These are phyloP conservation scores for Varroa destructor DNA, from an alignment of 1,140 invertebrate species.

Conservation along the genomic window DNA sequence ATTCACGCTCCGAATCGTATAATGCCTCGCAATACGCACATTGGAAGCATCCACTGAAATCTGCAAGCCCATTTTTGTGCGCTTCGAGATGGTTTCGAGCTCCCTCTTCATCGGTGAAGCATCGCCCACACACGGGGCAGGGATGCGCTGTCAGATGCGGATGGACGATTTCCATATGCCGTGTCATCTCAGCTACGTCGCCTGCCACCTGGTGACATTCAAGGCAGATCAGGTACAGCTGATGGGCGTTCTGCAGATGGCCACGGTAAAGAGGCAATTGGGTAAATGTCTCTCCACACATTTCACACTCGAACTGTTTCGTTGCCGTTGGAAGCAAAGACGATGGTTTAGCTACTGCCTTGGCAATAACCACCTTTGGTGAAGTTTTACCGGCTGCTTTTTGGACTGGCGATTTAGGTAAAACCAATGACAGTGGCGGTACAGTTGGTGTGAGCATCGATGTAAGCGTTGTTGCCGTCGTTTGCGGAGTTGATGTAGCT, in stretches of 20 bases:
- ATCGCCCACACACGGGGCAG: constrained; percentile 13
- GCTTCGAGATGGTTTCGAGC: constrained; percentile 22
- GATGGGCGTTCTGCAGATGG: constrained; percentile 13
- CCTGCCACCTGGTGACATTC: constrained; percentile 7
- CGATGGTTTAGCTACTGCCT: background rate
- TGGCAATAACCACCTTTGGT: background rate
- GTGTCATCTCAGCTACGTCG: constrained; percentile 9
- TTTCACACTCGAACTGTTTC: background rate
- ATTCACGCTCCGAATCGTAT: constrained; percentile 13
- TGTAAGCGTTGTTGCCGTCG: background rate
- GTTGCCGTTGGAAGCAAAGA: background rate
- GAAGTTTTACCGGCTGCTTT: background rate
- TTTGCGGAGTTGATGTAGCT: background rate
- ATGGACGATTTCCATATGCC: constrained; percentile 5
- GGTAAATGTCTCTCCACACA: constrained; percentile 11
- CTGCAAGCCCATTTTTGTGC: constrained; percentile 19
- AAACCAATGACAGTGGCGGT: background rate
- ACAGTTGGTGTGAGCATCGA: background rate
- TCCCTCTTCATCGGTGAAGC: constrained; percentile 13
- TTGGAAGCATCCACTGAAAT: constrained; percentile 26
- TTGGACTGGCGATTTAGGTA: background rate
- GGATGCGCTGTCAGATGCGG: constrained; percentile 14
- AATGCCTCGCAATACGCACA: constrained; percentile 13
- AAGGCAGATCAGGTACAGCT: constrained; percentile 18
- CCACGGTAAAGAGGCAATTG: background rate